phyloP scores from a whole-genome alignment of 2,888 invertebrate species.

The Catotricha subobsoleta region DNA sequence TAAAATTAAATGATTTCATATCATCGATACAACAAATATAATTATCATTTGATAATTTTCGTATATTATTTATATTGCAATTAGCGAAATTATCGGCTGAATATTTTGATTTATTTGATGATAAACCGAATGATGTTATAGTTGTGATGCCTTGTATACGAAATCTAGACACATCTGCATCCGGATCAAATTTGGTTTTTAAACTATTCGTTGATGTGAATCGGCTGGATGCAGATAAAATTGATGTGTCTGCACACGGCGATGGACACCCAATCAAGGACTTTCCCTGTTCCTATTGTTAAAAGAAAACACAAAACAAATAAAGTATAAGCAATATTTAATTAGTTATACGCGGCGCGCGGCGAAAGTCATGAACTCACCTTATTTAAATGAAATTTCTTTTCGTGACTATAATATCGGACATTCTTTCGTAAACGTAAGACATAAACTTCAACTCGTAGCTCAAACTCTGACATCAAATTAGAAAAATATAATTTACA shows the following conservation, averaged over 20 bases:
- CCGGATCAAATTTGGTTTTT: slow-evolving; percentile 6
- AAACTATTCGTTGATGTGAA: not conserved
- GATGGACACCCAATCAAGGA: no score
- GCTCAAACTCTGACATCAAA: slow-evolving; percentile 23
- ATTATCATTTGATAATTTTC: not conserved
- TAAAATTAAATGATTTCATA: not conserved
- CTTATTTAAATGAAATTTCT: slow-evolving; percentile 20
- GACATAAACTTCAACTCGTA: slow-evolving; percentile 31
- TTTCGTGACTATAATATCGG: slow-evolving; percentile 19
- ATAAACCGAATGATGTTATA: slow-evolving; percentile 6
- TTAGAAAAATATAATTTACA: slow-evolving; percentile 25
- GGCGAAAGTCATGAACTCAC: slow-evolving; percentile 13
- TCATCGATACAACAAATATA: not conserved
- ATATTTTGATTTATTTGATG: not conserved
- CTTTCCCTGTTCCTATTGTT: no score
- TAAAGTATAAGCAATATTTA: not conserved
- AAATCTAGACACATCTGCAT: slow-evolving; percentile 23
- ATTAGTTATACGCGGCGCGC: not conserved
- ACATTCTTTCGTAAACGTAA: slow-evolving; percentile 25
- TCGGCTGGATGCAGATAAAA: no score
- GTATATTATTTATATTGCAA: not conserved
- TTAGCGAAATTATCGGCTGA: not conserved
- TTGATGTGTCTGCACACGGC: no score
- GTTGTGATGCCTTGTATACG: slow-evolving; percentile 21
- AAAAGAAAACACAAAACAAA: not conserved